phyloP scores from a whole-genome alignment of 2,797 vertebrate genomes.

The Lepus oiostolus region DNA sequence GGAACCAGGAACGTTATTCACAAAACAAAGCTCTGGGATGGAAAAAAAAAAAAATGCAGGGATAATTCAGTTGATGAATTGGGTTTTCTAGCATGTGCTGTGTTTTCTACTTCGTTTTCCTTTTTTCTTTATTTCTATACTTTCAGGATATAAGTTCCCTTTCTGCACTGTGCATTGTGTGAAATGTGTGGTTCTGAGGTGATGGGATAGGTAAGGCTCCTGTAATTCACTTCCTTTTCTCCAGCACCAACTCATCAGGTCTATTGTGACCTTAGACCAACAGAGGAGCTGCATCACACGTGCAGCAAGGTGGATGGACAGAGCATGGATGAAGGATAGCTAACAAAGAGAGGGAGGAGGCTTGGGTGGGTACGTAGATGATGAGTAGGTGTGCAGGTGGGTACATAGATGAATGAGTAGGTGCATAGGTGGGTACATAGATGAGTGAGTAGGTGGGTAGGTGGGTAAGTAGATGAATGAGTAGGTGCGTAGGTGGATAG shows the following conservation, averaged over 20 bases:
- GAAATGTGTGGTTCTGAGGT: background rate
- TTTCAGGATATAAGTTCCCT: background rate
- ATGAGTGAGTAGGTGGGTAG: background rate
- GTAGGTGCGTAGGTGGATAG: background rate
- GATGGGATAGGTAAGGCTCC: background rate
- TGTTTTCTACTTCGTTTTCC: conserved; percentile 64
- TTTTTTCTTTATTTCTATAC: conserved; percentile 25
- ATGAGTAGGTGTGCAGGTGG: background rate
- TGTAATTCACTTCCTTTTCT: background rate
- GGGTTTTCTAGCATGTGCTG: conserved; percentile 37
- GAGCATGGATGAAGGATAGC: background rate
- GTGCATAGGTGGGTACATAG: background rate
- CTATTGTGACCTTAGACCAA: background rate
- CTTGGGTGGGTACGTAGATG: no score
- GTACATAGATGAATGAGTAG: no score
- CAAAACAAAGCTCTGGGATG: conserved; percentile 33
- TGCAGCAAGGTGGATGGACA: background rate
- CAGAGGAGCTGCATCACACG: background rate
- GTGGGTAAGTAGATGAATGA: accelerated
- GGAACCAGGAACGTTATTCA: background rate
- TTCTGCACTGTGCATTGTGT: background rate
- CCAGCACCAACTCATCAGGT: background rate
- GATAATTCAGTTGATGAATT: conserved; percentile 56
- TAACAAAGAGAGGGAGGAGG: background rate
- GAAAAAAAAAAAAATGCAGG: background rate